Percentiles rank a stretch among this genome's conserved stretches.
These are phyloP conservation scores for Phymorhynchus buccinoides DNA, from an alignment of 1,140 invertebrate species.

Conservation along the genomic window DNA sequence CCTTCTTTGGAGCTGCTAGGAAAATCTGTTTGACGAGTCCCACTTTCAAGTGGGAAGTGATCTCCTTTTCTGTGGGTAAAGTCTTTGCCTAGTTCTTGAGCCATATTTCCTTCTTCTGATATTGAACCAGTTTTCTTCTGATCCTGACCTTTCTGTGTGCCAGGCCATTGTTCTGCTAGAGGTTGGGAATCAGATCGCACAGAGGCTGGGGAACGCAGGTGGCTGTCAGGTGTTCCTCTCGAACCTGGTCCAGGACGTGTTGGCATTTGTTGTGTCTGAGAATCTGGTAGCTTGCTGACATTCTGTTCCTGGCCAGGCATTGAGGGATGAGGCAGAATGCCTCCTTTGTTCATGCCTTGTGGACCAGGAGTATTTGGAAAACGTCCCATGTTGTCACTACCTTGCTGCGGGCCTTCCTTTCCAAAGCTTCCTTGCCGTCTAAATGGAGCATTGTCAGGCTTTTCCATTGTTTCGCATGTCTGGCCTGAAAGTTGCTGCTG, in stretches of 20 bases:
- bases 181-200: not conserved
- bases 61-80: not conserved
- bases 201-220: not conserved
- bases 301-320: constrained; percentile 6
- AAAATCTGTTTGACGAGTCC: too few relatives aligned
- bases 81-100: not conserved
- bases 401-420: constrained; percentile 27
- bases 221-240: constrained; percentile 15
- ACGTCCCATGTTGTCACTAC: not conserved
- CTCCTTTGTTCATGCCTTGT: constrained; percentile 24
- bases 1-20: too few relatives aligned
- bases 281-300: not conserved
- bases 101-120: constrained; percentile 21
- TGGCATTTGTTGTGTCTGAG: not conserved
- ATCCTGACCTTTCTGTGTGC: constrained; percentile 7
- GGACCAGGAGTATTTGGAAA: constrained; percentile 1
- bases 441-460: not conserved
- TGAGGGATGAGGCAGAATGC: not conserved
- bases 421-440: constrained; percentile 17
- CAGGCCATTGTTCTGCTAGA: constrained; percentile 10
- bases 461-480: not conserved
- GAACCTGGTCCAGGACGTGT: not conserved
- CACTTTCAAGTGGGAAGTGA: not conserved
- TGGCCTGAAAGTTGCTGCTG: constrained; percentile 16
- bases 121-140: constrained; percentile 1